phyloP scores from a whole-genome alignment of 2,888 invertebrate genomes.

The Folsomia candida region DNA sequence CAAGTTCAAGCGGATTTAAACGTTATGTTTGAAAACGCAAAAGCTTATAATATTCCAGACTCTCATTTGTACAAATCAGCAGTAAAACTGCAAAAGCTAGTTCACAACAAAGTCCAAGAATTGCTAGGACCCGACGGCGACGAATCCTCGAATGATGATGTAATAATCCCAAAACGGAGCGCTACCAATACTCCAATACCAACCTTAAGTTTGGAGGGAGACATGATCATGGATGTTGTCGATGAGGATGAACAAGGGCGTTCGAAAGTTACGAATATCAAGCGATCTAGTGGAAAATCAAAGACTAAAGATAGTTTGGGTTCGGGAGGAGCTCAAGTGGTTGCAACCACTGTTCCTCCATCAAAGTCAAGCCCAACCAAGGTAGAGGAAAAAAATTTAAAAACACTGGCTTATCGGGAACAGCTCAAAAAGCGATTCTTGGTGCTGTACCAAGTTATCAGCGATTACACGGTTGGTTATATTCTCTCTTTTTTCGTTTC shows the following conservation, averaged over 20 bases:
- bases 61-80: constrained; percentile 82
- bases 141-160: constrained; percentile 38
- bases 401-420: constrained; percentile 33
- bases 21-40: constrained; percentile 95
- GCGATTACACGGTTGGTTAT: constrained; percentile 64
- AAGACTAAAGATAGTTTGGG: constrained; percentile 14
- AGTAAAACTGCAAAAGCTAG: constrained; percentile 75
- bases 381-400: constrained; percentile 59
- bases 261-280: not conserved
- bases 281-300: constrained; percentile 12
- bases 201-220: constrained; percentile 30
- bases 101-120: constrained; percentile 78
- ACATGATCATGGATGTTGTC: not conserved
- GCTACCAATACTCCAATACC: constrained; percentile 37
- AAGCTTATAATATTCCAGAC: constrained; percentile 77
- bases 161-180: constrained; percentile 22
- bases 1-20: constrained; percentile 92
- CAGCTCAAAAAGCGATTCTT: constrained; percentile 73
- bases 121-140: constrained; percentile 64
- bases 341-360: not conserved
- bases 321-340: constrained; percentile 13
- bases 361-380: constrained; percentile 31
- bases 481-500: not conserved
- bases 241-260: not conserved
- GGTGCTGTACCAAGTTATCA: constrained; percentile 71